A percentile compares a stretch with the other conserved stretches of the same genome.
These are phyloP conservation scores for Xiphophorus birchmanni DNA, from an alignment of 2,797 vertebrate species.

Conservation along the genomic window DNA sequence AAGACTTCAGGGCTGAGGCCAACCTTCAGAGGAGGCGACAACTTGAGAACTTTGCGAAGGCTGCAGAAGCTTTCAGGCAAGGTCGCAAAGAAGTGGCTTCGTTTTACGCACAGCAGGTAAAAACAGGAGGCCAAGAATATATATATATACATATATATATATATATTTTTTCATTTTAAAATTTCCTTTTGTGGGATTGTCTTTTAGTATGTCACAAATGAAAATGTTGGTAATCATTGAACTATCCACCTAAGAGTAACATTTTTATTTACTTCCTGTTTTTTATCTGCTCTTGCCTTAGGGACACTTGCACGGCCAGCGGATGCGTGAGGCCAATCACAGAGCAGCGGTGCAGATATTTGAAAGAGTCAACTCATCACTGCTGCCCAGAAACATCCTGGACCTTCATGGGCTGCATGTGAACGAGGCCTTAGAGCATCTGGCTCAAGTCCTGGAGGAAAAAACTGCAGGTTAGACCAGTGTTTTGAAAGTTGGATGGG, in stretches of 20 bases:
- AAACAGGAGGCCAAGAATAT: conserved; percentile 14
- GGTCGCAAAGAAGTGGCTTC: conserved; percentile 91
- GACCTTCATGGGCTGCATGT: conserved; percentile 98
- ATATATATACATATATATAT: no score
- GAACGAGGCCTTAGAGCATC: conserved; percentile 88
- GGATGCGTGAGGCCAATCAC: conserved; percentile 93
- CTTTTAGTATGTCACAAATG: background rate
- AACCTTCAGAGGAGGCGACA: conserved; percentile 87
- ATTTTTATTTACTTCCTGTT: background rate
- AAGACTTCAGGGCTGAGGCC: conserved; percentile 93
- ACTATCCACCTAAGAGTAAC: background rate
- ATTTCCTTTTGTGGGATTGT: background rate
- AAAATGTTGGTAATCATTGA: background rate
- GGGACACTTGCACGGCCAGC: conserved; percentile 91
- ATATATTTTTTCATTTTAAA: no score
- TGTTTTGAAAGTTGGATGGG: no score
- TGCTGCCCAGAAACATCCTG: conserved; percentile 92
- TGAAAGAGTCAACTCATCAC: conserved; percentile 89
- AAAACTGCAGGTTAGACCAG: conserved; percentile 85
- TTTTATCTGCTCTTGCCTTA: conserved; percentile 52
- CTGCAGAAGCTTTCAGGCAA: conserved; percentile 90
- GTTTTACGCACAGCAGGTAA: conserved; percentile 93
- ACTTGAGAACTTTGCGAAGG: conserved; percentile 89
- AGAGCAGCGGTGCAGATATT: conserved; percentile 93
- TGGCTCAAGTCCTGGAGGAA: conserved; percentile 85